Conservation (phyloP, 2,797 vertebrate species). For the Allobates femoralis region DNA sequence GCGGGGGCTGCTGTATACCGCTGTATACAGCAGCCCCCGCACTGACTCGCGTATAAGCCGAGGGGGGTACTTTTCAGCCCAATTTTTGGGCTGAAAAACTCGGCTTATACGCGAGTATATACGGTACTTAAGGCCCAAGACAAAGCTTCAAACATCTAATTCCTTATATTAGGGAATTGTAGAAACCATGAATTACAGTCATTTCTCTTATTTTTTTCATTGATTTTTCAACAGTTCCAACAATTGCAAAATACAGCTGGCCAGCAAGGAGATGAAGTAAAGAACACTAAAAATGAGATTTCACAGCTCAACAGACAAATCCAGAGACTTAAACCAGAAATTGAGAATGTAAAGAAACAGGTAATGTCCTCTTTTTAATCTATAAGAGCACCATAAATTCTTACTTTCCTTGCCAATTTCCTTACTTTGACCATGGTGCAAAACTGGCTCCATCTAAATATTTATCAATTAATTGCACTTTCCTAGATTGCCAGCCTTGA, state of each 20-base stretch:
- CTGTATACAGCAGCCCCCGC: no score
- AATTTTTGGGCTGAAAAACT: no score
- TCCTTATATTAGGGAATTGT: not conserved
- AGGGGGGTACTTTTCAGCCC: no score
- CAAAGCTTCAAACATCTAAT: no score
- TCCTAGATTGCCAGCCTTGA: slow-evolving; percentile 73
- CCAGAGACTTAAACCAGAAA: slow-evolving; percentile 75
- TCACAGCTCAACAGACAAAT: slow-evolving; percentile 71
- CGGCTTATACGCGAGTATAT: no score
- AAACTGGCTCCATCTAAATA: not conserved
- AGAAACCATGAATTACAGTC: not conserved
- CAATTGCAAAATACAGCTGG: slow-evolving; percentile 80
- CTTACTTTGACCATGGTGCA: not conserved
- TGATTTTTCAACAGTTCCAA: slow-evolving; percentile 71
- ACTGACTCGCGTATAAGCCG: no score
- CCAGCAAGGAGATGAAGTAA: slow-evolving; percentile 81
- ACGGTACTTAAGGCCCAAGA: no score
- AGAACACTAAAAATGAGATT: slow-evolving; percentile 78
- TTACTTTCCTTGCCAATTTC: not conserved
- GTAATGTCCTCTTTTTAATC: slow-evolving; percentile 65
- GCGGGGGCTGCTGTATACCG: no score
- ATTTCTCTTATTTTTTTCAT: not conserved
- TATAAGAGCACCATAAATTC: not conserved
- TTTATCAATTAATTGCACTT: not conserved
- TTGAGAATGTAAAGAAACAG: slow-evolving; percentile 74